These are phyloP conservation scores for Rhagoletis pomonella DNA, from an alignment of 1,140 invertebrate genomes.

Conservation along the genomic window DNA sequence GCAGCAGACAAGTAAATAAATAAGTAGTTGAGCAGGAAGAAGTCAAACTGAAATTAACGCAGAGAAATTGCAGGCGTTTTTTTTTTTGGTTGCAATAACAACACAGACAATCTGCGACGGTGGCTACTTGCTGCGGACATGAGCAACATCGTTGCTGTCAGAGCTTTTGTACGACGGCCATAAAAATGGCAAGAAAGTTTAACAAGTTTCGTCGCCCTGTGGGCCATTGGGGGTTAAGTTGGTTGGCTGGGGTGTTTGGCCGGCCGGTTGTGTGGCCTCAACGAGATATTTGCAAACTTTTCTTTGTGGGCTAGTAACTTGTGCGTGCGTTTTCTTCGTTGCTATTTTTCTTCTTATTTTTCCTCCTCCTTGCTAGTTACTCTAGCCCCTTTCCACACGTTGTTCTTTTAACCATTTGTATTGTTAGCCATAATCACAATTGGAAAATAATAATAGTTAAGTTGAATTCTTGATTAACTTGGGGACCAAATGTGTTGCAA, in stretches of 20 bases:
- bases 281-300: slow-evolving; percentile 28
- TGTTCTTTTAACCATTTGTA: neutral
- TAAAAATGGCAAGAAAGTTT: slow-evolving; percentile 45
- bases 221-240: slow-evolving; percentile 13
- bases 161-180: slow-evolving; percentile 17
- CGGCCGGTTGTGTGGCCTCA: neutral
- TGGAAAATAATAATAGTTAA: slow-evolving; percentile 52
- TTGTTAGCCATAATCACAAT: slow-evolving; percentile 42
- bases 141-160: slow-evolving; percentile 1
- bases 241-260: neutral
- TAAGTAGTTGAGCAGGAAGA: neutral
- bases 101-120: neutral
- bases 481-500: slow-evolving; percentile 26
- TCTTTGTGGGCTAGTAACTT: neutral
- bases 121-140: neutral
- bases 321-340: neutral
- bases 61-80: neutral
- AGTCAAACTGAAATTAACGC: slow-evolving; percentile 37
- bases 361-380: neutral
- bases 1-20: neutral
- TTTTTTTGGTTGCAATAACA: neutral
- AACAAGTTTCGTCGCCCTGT: slow-evolving; percentile 4
- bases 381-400: neutral
- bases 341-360: slow-evolving; percentile 9
- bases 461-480: slow-evolving; percentile 48